Evolutionary conservation across 2,888 invertebrate species (phyloP).

Genomic region (Oeneis ivallda): DNA sequence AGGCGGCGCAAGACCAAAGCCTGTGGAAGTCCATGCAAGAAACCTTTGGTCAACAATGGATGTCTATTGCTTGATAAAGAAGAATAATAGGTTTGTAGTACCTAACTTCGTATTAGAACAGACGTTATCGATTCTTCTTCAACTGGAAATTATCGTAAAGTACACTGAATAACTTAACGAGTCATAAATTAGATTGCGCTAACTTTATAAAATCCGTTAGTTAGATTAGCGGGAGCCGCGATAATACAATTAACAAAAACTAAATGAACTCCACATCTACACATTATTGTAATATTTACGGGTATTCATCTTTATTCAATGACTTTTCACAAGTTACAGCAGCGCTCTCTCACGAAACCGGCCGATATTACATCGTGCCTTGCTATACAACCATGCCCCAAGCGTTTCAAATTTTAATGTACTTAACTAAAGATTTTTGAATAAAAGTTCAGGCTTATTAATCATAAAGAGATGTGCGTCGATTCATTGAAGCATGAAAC

Average conservation of each 20-base stretch:
- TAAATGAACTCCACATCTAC: background rate
- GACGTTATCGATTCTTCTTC: too few relatives aligned
- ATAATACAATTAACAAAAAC: constrained; percentile 1
- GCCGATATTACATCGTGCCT: constrained; percentile 22
- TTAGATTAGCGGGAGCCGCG: background rate
- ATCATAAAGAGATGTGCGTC: background rate
- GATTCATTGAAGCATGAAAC: background rate
- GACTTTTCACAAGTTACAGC: constrained; percentile 24
- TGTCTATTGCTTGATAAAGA: too few relatives aligned
- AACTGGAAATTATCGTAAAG: background rate
- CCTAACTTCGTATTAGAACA: too few relatives aligned
- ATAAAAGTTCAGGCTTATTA: background rate
- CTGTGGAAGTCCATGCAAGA: too few relatives aligned
- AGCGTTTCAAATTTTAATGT: background rate
- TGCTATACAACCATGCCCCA: background rate
- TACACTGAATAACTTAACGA: too few relatives aligned
- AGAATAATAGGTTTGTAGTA: too few relatives aligned
- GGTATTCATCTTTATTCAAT: background rate
- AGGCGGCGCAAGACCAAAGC: too few relatives aligned
- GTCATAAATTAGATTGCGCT: background rate
- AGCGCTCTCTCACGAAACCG: constrained; percentile 38
- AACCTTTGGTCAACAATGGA: too few relatives aligned
- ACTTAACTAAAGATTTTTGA: constrained; percentile 10
- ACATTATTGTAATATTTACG: background rate
- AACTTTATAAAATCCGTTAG: background rate